Evolutionary conservation across 1,140 invertebrate genomes (phyloP).

Genomic region (Platyscapa corneri): DNA sequence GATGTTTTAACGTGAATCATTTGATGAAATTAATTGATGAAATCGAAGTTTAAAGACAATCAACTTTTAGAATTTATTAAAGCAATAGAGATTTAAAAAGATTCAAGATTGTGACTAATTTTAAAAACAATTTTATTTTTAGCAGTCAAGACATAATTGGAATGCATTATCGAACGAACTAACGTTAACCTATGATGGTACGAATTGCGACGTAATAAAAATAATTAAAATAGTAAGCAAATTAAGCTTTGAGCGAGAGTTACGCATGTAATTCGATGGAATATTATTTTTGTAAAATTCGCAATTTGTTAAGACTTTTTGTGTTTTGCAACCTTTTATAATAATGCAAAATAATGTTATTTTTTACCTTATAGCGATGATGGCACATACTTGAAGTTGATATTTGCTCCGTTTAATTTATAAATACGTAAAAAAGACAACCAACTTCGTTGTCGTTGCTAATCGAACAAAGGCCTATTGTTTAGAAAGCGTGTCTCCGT

Average conservation of each 20-base stretch:
- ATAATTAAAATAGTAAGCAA: neutral
- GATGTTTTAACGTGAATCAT: too few species aligned
- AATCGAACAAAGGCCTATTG: neutral
- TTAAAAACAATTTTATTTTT: neutral
- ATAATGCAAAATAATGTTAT: neutral
- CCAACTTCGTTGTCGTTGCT: neutral
- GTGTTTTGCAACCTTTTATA: too few species aligned
- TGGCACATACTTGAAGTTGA: constrained; percentile 6
- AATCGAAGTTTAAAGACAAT: too few species aligned
- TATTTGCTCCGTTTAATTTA: neutral
- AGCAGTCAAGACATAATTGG: too few species aligned
- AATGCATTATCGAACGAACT: neutral
- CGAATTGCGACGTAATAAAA: neutral
- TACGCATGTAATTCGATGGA: too few species aligned
- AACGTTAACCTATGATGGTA: neutral
- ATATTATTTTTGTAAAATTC: neutral
- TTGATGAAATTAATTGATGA: too few species aligned
- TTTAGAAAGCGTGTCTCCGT: neutral
- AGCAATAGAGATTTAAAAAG: too few species aligned
- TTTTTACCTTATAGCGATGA: neutral
- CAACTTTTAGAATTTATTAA: too few species aligned
- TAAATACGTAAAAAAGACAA: neutral
- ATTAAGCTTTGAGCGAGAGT: too few species aligned
- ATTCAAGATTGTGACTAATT: neutral
- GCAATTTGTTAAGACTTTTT: too few species aligned